Percentiles rank a stretch among this genome's conserved stretches.
Conservation (phyloP, 2,888 invertebrate species). For the Meghimatium bilineatum region DNA sequence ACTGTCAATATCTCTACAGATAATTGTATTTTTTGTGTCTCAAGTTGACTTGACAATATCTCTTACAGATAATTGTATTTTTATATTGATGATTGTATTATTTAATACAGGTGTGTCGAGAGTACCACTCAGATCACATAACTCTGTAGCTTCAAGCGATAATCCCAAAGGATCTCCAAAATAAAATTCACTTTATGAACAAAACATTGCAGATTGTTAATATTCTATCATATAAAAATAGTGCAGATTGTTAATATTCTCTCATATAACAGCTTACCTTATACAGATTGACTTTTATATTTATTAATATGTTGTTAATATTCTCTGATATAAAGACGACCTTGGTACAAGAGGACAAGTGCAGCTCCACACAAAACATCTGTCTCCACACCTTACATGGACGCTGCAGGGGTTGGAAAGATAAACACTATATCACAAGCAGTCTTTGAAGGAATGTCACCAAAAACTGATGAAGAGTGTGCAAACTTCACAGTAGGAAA, state of each 20-base stretch:
- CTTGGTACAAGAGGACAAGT: conserved; percentile 77
- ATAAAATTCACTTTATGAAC: no score
- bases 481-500: conserved; percentile 61
- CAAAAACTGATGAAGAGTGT: conserved; percentile 71
- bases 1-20: no score
- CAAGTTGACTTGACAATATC: no score
- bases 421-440: conserved; percentile 78
- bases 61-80: no score
- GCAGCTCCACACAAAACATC: conserved; percentile 76
- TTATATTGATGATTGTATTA: no score
- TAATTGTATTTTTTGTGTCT: no score
- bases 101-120: no score
- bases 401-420: conserved; percentile 78
- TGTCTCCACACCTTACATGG: conserved; percentile 78
- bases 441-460: conserved; percentile 78
- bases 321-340: conserved; percentile 64
- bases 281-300: no score
- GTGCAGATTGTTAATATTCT: neutral
- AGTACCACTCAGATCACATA: no score
- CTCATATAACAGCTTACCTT: no score
- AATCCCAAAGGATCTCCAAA: no score
- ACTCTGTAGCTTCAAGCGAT: no score
- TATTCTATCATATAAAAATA: neutral
- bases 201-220: neutral
- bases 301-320: neutral